A percentile compares a stretch with the other conserved stretches of the same genome.
Evolutionary conservation across 2,888 invertebrate species (phyloP).

Genomic region (Cheilosia soror): DNA sequence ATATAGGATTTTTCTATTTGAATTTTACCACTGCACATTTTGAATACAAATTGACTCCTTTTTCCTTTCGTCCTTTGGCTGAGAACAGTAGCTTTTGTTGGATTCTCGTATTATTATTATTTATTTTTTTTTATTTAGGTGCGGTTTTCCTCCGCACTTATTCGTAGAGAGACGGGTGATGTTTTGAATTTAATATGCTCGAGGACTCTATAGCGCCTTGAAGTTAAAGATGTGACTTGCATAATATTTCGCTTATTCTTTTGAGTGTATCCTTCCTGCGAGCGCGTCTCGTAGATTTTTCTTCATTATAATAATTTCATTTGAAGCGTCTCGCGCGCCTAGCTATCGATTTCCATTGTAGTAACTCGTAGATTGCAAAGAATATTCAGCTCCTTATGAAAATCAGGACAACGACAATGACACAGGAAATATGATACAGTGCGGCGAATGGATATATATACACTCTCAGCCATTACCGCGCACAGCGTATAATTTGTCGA

Average conservation of each 20-base stretch:
- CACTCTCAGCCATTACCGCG: slow-evolving; percentile 33
- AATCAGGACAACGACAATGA: slow-evolving; percentile 55
- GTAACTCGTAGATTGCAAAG: neutral
- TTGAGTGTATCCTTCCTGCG: slow-evolving; percentile 1
- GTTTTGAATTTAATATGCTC: slow-evolving; percentile 70
- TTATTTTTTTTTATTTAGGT: slow-evolving; percentile 2
- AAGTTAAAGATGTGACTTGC: slow-evolving; percentile 68
- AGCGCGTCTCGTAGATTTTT: slow-evolving; percentile 44
- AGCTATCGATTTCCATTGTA: slow-evolving; percentile 64
- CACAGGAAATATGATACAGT: slow-evolving; percentile 61
- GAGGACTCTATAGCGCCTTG: slow-evolving; percentile 63
- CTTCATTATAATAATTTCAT: slow-evolving; percentile 72
- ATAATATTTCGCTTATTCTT: slow-evolving; percentile 63
- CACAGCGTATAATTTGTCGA: slow-evolving; percentile 67
- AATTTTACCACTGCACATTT: slow-evolving; percentile 71
- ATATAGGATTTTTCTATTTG: slow-evolving; percentile 72
- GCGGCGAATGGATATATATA: slow-evolving; percentile 25
- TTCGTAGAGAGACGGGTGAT: slow-evolving; percentile 24
- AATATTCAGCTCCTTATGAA: slow-evolving; percentile 33
- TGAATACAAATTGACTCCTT: slow-evolving; percentile 73
- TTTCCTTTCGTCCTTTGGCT: slow-evolving; percentile 25
- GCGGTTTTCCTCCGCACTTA: slow-evolving; percentile 20
- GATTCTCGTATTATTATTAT: slow-evolving; percentile 1
- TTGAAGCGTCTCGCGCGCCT: slow-evolving; percentile 66
- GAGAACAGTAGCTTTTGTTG: slow-evolving; percentile 9